These are phyloP conservation scores for Parauchenoglanis punctatus DNA, from an alignment of 2,797 vertebrate species.

Conservation along the genomic window DNA sequence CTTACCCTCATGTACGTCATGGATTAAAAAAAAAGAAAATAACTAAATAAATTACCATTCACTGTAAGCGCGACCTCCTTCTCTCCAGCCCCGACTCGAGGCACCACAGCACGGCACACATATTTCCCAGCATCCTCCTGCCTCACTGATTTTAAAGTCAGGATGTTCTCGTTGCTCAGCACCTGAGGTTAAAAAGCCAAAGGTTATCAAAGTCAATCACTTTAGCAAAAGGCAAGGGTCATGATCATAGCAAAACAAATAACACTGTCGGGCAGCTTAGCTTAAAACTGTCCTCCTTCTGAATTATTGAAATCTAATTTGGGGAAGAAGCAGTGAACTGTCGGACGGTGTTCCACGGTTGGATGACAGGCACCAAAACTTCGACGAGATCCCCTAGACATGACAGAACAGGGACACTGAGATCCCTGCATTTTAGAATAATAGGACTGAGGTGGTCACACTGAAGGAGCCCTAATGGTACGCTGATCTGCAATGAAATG, in stretches of 20 bases:
- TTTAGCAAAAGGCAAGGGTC: conserved; percentile 54
- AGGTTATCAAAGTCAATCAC: conserved; percentile 58
- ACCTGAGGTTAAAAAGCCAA: conserved; percentile 79
- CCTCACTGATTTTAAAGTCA: conserved; percentile 90
- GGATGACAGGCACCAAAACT: conserved; percentile 63
- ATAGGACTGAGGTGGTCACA: neutral
- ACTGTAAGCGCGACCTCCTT: conserved; percentile 95
- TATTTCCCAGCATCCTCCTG: conserved; percentile 98
- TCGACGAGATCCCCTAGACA: neutral
- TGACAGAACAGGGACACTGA: conserved; percentile 27
- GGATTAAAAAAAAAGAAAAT: neutral
- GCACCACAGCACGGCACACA: conserved; percentile 93
- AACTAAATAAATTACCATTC: conserved; percentile 80
- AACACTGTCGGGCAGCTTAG: conserved; percentile 61
- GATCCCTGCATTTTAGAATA: neutral
- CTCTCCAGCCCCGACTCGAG: conserved; percentile 91
- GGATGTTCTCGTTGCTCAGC: conserved; percentile 94
- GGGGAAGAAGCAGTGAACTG: conserved; percentile 62
- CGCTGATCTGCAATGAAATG: neutral
- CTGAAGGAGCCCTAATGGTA: neutral
- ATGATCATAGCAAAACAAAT: conserved; percentile 43
- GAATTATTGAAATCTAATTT: conserved; percentile 86
- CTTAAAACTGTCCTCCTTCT: conserved; percentile 71
- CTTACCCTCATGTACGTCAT: neutral
- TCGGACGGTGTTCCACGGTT: conserved; percentile 63